phyloP scores from a whole-genome alignment of 2,797 vertebrate species.

The Sarcophilus harrisii region DNA sequence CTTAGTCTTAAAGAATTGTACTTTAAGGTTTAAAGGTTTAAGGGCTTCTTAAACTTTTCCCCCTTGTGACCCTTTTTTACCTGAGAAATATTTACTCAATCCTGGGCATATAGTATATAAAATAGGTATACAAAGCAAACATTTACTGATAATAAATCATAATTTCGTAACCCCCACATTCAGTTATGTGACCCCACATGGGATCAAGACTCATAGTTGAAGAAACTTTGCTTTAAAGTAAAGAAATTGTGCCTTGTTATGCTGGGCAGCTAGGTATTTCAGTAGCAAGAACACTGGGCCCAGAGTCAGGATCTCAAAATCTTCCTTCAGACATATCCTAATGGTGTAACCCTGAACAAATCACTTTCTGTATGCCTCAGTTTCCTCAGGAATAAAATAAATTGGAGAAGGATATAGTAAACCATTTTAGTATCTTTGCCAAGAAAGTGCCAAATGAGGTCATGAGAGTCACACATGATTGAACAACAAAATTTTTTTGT shows the following conservation, averaged over 20 bases:
- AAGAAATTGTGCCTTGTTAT: not conserved
- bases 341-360: not conserved
- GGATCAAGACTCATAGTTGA: no score
- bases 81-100: no score
- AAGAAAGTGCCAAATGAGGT: not conserved
- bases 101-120: no score
- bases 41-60: no score
- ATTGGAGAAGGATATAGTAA: not conserved
- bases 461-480: not conserved
- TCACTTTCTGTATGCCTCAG: not conserved
- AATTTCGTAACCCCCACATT: no score
- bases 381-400: not conserved
- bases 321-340: not conserved
- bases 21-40: no score
- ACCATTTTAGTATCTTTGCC: not conserved
- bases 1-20: not conserved
- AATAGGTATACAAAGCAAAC: no score
- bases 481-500: not conserved
- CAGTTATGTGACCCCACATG: no score
- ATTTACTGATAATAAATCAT: no score
- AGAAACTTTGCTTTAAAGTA: not conserved
- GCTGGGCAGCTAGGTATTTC: not conserved
- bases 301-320: not conserved
- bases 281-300: not conserved
- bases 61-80: no score